These are phyloP conservation scores for Sapayoa aenigma DNA, from an alignment of 2,113 vertebrate species.

Conservation along the genomic window DNA sequence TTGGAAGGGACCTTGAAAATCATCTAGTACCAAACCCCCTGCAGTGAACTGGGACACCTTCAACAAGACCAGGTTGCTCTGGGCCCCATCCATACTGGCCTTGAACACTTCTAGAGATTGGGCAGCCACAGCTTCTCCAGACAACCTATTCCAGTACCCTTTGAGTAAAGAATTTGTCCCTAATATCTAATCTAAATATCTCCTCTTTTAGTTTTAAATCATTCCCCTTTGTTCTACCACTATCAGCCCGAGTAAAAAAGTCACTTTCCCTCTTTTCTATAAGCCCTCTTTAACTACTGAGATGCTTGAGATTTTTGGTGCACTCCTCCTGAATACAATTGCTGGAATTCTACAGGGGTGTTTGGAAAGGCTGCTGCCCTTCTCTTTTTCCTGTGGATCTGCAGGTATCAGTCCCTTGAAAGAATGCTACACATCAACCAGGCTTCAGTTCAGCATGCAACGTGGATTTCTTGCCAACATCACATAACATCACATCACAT, in stretches of 20 bases:
- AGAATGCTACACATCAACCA: neutral
- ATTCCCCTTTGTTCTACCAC: neutral
- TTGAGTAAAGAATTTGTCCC: neutral
- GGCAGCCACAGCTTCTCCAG: neutral
- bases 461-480: neutral
- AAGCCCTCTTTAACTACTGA: neutral
- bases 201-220: neutral
- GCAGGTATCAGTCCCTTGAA: neutral
- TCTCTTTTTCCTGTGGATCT: neutral
- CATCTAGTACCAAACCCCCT: neutral
- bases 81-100: neutral
- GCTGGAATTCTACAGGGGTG: neutral
- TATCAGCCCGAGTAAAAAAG: neutral
- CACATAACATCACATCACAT: neutral
- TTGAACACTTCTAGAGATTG: neutral
- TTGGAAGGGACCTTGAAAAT: neutral
- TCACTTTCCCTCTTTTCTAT: neutral
- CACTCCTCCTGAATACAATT: neutral
- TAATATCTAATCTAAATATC: neutral
- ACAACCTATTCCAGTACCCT: neutral
- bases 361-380: neutral
- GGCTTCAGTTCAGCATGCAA: neutral
- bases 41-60: neutral
- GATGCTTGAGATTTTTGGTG: neutral
- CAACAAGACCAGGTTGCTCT: neutral